Percentiles rank a stretch among this genome's conserved stretches.
Conservation (phyloP, 2,888 invertebrate species). For the Andrena minutula region DNA sequence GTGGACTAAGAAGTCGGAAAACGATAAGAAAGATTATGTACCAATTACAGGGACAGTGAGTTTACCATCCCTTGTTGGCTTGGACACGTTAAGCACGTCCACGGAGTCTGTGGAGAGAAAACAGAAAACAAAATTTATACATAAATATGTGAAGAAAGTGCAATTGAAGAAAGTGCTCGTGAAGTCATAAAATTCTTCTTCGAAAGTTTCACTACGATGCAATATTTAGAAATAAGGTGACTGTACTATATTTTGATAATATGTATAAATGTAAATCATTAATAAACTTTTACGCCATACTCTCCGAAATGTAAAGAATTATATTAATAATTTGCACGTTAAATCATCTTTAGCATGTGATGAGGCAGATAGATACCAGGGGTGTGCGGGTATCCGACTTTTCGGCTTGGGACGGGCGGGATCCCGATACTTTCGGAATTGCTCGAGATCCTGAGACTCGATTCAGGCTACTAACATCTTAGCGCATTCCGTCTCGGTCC, state of each 20-base stretch:
- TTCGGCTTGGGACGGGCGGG: no score
- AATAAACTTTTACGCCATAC: slow-evolving; percentile 20
- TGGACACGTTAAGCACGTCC: slow-evolving; percentile 47
- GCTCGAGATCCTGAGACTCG: no score
- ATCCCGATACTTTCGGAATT: no score
- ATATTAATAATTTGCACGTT: no score
- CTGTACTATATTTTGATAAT: slow-evolving; percentile 21
- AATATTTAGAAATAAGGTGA: neutral
- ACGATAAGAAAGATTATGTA: slow-evolving; percentile 41
- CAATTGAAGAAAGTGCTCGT: slow-evolving; percentile 67
- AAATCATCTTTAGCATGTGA: no score
- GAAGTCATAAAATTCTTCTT: slow-evolving; percentile 60
- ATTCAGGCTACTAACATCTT: no score
- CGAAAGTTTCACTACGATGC: neutral
- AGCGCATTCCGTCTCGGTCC: no score
- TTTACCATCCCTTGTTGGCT: slow-evolving; percentile 69
- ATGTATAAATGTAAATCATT: slow-evolving; percentile 8
- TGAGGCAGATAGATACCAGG: no score
- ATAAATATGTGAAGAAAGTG: slow-evolving; percentile 71
- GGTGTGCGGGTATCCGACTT: no score
- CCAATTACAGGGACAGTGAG: slow-evolving; percentile 57
- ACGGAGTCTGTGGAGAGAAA: slow-evolving; percentile 30
- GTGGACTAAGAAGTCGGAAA: slow-evolving; percentile 30
- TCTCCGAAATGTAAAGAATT: neutral
- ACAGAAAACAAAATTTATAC: slow-evolving; percentile 67